phyloP scores from a whole-genome alignment of 2,113 vertebrate species.

The Chrysemys picta region DNA sequence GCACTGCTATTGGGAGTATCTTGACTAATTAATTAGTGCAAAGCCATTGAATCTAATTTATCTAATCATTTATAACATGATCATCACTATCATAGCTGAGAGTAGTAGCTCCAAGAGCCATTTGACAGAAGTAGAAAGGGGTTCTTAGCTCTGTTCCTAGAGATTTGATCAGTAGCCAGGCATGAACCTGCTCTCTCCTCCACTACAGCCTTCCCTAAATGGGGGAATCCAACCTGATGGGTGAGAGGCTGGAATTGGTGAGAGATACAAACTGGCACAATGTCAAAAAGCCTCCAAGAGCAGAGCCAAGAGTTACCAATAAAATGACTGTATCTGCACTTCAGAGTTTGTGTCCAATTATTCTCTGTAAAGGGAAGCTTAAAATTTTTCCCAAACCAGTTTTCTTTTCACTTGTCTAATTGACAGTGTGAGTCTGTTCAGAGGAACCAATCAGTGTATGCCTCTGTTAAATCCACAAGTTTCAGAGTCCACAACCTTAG shows the following conservation, averaged over 20 bases:
- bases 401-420: neutral
- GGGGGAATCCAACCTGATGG: neutral
- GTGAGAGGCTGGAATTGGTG: neutral
- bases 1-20: neutral
- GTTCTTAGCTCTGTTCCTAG: neutral
- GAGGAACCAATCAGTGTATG: no score
- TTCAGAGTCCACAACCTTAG: neutral
- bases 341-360: neutral
- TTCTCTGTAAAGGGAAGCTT: no score
- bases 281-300: neutral
- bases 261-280: slow-evolving; percentile 5
- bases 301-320: neutral
- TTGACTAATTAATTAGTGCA: slow-evolving; percentile 2
- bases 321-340: neutral
- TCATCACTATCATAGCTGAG: neutral
- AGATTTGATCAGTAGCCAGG: neutral
- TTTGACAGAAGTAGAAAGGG: neutral
- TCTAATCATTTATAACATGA: slow-evolving; percentile 26
- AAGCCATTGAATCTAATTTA: neutral
- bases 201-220: neutral
- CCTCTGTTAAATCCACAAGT: neutral
- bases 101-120: neutral
- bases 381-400: neutral
- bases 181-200: neutral
- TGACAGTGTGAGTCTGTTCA: neutral